These are phyloP conservation scores for Circaetus cinerascens DNA, from an alignment of 2,113 vertebrate species.

Conservation along the genomic window DNA sequence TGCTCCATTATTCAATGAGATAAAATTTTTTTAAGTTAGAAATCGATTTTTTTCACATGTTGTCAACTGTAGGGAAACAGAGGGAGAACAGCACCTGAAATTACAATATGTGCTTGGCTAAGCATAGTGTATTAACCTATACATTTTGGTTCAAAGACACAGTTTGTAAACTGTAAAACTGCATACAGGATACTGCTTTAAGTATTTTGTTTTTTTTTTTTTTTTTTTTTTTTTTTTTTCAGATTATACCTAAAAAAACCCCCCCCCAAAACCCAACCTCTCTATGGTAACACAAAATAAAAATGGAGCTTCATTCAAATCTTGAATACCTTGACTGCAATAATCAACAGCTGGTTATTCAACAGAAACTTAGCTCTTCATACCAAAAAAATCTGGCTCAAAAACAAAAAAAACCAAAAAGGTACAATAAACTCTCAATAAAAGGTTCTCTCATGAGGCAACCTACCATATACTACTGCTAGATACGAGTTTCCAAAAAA, in stretches of 20 bases:
- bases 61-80: constrained; percentile 22
- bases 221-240: neutral
- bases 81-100: constrained; percentile 64
- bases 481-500: constrained; percentile 76
- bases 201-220: neutral
- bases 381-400: constrained; percentile 67
- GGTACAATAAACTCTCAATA: constrained; percentile 77
- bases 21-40: constrained; percentile 41
- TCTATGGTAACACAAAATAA: constrained; percentile 49
- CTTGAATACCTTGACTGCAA: constrained; percentile 32
- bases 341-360: constrained; percentile 38
- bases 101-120: constrained; percentile 35
- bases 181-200: constrained; percentile 58
- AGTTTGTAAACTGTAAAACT: constrained; percentile 68
- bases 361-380: constrained; percentile 46
- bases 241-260: constrained; percentile 12
- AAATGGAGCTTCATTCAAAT: constrained; percentile 50
- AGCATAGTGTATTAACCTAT: constrained; percentile 29
- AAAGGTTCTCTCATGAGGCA: constrained; percentile 72
- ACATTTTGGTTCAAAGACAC: constrained; percentile 73
- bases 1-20: constrained; percentile 45
- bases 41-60: constrained; percentile 27
- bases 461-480: constrained; percentile 75
- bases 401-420: constrained; percentile 70
- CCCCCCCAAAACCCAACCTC: neutral